Conservation (phyloP, 1,140 invertebrate genomes). For the Drosophila virilis region DNA sequence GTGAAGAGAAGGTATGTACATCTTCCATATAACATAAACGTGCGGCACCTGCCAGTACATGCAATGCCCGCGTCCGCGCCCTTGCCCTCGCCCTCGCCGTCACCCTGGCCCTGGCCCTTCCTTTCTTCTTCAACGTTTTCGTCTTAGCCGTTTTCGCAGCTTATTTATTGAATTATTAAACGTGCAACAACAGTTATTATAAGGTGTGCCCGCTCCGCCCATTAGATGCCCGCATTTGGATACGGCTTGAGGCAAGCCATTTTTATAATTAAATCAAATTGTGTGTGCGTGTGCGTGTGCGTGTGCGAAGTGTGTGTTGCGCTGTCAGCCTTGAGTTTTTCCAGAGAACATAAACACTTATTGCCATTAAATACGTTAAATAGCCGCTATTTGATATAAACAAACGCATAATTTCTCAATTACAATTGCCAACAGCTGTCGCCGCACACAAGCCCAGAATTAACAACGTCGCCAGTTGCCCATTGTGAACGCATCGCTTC, state of each 20-base stretch:
- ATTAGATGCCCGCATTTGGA: conserved; percentile 14
- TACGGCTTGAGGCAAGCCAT: background rate
- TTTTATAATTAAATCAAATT: conserved; percentile 23
- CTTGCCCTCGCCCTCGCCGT: background rate
- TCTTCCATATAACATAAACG: conserved; percentile 10
- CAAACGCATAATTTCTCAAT: conserved; percentile 39
- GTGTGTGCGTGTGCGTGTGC: conserved; percentile 1
- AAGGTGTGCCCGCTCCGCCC: conserved; percentile 27
- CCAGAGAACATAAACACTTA: conserved; percentile 2
- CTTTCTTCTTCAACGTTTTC: conserved; percentile 11
- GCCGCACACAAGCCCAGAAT: background rate
- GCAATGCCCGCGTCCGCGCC: conserved; percentile 1
- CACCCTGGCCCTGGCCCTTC: background rate
- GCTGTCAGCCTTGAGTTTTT: conserved; percentile 21
- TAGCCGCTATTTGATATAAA: conserved; percentile 20
- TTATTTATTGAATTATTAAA: conserved; percentile 45
- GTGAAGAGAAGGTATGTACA: conserved; percentile 18
- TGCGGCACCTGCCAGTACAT: conserved; percentile 23
- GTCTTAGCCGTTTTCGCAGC: conserved; percentile 5
- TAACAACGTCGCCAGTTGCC: background rate
- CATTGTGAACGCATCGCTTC: background rate
- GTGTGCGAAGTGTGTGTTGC: background rate
- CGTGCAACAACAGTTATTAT: conserved; percentile 25
- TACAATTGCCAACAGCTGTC: conserved; percentile 37
- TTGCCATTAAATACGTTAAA: conserved; percentile 3